Evolutionary conservation across 2,113 vertebrate species (phyloP), one percentile per base, ranked within the genome.

Genomic region (Salvelinus sp.): DNA sequence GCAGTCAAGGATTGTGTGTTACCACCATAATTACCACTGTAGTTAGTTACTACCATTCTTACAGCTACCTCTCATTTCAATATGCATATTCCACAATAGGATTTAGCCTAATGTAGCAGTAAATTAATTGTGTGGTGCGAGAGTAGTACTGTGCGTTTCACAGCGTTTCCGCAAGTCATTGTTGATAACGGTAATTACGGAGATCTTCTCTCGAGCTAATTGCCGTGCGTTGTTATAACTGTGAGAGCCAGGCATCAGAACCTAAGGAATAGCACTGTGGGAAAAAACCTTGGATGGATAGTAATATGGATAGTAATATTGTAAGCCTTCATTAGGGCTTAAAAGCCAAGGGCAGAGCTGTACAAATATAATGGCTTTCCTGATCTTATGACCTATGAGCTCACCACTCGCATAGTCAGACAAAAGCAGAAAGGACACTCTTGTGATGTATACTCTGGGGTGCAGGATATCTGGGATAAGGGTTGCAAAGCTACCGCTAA

Each of bases 101-200:
- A 44, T 74, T 69, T 25, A 44, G 44, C 47, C 38, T 10, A 44
- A 44, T 44, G 38, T 68, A 62, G 69, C 58, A 58, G 73, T 22
- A 73, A 75, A 78, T 80, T 64, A 70, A 69, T 73, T 62, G 67
- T 33, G 23, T 72, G 69, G 72, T 71, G 72, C 27, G 72, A 44
- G 28, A 38, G 58, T 30, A 50, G 54, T 44, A 22, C 28, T 50
- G n/a, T 79, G 73, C 65, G 63, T 58, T 73, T 74, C 69, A 48
- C 60, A 82, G 73, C 72, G 62, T 66, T 75, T 77, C 68, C 25
- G 58, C 65, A 71, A 82, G 70, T 82, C 71, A 77, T 65, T 81
- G 72, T 76, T 77, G 63, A 80, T 77, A 82, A 81, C 58, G 57
- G 60, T 84, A 78, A 86, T 84, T 82, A 80, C 50, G 25, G 68